Base-by-base conservation (phyloP, 2,888 invertebrate genomes). In the Diploptera punctata region DNA sequence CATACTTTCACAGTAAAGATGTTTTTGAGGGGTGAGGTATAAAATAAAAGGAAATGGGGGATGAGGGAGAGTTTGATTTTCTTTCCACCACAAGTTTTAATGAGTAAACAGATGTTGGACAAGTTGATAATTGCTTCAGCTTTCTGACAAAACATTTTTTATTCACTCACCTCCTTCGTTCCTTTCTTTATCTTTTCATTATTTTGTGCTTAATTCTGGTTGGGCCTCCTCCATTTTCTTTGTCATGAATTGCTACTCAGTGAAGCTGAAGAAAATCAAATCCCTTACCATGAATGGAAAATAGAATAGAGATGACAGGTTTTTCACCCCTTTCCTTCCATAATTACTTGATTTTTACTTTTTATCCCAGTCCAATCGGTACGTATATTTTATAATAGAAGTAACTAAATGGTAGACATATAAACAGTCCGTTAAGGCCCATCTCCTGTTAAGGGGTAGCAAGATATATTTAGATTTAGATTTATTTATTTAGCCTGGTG, bases 261-360 rank as follows among this genome's bases (percentile, higher is more conserved):
- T 57, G 57, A 57, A 57, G 29, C 16, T 57, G 57, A 57, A 57
- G 26, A 57, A n/a, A n/a, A n/a, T n/a, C n/a, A n/a, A n/a, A n/a
- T n/a, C n/a, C 57, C 1, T 57, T 9, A 16, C 16, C n/a, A 3
- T 57, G 31, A 57, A 31, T 57, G 7, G 29, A n/a, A 57, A 57
- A 29, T 57, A n/a, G 26, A 57, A 57, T 57, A 57, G 31, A 57
- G 16, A 57, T 10, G 16, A n/a, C 26, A 26, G n/a, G 33, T 7
- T 10, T 33, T 10, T 10, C 33, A 10, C 33, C 33, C 10, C 10
- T 10, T 10, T 10, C 33, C 33, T 33, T 33, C 33, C n/a, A n/a
- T n/a, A n/a, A n/a, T n/a, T n/a, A n/a, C n/a, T n/a, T n/a, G n/a
- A n/a, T n/a, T n/a, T n/a, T n/a, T n/a, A n/a, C n/a, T n/a, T n/a